Percentiles rank a stretch among this genome's conserved stretches.
These are phyloP conservation scores for Heliocidaris tuberculata DNA, from an alignment of 35 echinoderm and acorn worm genomes.

Conservation along the genomic window DNA sequence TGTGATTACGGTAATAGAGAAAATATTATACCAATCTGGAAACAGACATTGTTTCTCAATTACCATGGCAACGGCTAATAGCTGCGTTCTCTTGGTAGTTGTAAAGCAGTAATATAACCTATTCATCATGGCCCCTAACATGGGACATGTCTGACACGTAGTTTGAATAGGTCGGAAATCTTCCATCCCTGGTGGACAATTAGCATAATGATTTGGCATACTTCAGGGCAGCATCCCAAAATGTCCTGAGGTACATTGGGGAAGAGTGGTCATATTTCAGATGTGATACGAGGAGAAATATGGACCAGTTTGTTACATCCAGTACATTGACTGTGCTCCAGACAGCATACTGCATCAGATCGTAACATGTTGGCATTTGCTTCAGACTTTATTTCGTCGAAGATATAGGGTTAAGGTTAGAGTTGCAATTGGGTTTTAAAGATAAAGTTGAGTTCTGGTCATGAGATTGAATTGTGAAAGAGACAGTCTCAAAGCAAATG, in stretches of 20 bases:
- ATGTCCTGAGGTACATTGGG: neutral
- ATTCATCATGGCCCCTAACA: neutral
- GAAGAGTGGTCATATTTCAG: neutral
- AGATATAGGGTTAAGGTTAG: too few species aligned
- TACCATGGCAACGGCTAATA: neutral
- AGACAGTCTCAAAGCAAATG: too few species aligned
- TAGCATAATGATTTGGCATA: conserved; percentile 12
- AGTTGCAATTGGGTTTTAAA: too few species aligned
- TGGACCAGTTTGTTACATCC: neutral
- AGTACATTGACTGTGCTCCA: neutral
- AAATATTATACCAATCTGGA: neutral
- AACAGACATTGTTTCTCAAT: conserved; percentile 11
- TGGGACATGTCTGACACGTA: conserved; percentile 8
- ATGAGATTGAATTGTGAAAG: too few species aligned
- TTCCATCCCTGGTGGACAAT: neutral
- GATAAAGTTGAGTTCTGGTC: too few species aligned
- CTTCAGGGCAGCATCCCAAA: neutral
- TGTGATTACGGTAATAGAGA: neutral
- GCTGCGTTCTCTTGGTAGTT: neutral
- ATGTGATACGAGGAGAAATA: neutral
- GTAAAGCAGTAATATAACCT: neutral
- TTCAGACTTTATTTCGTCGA: too few species aligned
- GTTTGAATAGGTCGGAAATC: neutral
- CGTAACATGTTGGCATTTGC: neutral
- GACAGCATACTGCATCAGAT: neutral